Base-by-base conservation (phyloP, 1,140 invertebrate genomes). In the Bombus vancouverensis region DNA sequence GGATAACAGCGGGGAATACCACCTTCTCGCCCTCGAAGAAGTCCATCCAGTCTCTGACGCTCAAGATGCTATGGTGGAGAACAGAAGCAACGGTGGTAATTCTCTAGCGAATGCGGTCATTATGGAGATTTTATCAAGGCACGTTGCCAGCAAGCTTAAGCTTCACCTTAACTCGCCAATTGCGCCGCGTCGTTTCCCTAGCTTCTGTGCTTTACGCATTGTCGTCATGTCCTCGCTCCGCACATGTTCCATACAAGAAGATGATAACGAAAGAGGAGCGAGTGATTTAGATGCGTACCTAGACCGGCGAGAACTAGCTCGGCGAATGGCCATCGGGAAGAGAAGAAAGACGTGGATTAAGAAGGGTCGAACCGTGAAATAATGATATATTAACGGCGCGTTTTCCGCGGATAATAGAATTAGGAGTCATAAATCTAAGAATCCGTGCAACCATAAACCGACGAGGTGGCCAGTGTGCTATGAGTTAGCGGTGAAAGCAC, bases 81-180 rank as follows among this genome's bases (percentile, higher is more conserved):
- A 91, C 88, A 92, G 92, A 91, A 93, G 89, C 92, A 92, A 83
- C 90, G 89, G 87, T 92, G 89, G 87, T 92, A 93, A 93, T 93
- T 93, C 87, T 81, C 82, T 85, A 90, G 84, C 90, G 83, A 94
- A 94, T 91, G 92, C 88, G 92, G 89, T 89, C 92, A 94, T 94
- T 94, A 94, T 92, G 90, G 89, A 92, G 92, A 94, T 94, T 93
- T 94, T 94, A 93, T 94, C 92, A 91, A 92, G 90, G 92, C 87
- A 86, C 90, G 90, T 91, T 93, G 90, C 92, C 88, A 92, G 86
- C 85, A 77, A 87, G 89, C 68, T 88, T 86, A 86, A 81, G 87
- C 90, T 92, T 92, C 91, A 87, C 89, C 91, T 93, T 92, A 88
- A 90, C 86, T 91, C 87, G 81, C 84, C 74, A 82, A 81, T 91